phyloP scores from a whole-genome alignment of 2,888 invertebrate species.

The Julus scanicus region DNA sequence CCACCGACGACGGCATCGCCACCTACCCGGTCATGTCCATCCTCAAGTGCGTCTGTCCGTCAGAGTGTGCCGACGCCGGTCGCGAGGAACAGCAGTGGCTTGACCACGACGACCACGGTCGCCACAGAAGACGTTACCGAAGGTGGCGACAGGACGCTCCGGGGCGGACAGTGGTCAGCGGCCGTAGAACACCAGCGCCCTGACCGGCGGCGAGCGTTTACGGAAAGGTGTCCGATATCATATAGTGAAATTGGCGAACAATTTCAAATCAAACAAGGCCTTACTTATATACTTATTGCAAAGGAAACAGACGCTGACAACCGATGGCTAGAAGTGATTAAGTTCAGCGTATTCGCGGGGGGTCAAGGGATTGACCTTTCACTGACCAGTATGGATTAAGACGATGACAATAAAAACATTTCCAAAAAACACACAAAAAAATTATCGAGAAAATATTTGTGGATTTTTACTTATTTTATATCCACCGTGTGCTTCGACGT shows the following conservation, averaged over 20 bases:
- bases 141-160: not conserved
- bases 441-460: not conserved
- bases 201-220: not conserved
- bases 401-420: not conserved
- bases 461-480: not conserved
- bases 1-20: conserved; percentile 47
- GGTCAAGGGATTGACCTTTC: not conserved
- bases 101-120: not conserved
- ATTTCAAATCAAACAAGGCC: not conserved
- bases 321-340: too few species aligned
- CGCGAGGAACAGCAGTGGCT: not conserved
- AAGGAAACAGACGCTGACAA: not conserved
- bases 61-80: conserved; percentile 40
- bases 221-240: not conserved
- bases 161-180: too few species aligned
- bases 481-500: not conserved
- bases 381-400: conserved; percentile 27
- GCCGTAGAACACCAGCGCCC: not conserved
- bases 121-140: not conserved
- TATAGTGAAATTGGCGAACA: not conserved
- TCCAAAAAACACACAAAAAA: not conserved
- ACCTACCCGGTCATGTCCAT: conserved; percentile 56
- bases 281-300: not conserved
- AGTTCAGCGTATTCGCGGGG: too few species aligned
- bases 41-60: conserved; percentile 54